Percentiles rank a stretch among this genome's conserved stretches.
Evolutionary conservation across 2,113 vertebrate genomes (phyloP).

Genomic region (Xiphorhynchus elegans): DNA sequence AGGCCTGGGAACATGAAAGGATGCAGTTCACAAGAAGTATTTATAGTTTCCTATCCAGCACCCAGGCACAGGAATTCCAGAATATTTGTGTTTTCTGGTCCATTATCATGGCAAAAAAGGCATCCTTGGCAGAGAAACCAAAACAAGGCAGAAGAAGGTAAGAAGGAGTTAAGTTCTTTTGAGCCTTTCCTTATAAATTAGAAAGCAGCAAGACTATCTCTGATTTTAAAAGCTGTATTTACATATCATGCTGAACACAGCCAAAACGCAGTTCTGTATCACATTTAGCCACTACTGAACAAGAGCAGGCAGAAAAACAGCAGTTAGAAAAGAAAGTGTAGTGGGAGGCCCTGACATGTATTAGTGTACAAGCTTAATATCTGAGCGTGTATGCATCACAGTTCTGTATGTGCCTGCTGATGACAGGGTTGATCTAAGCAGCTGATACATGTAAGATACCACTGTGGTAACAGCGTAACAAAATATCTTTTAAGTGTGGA

Average conservation of each 20-base stretch:
- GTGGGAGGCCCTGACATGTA: background rate
- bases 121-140: background rate
- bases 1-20: background rate
- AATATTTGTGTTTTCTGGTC: background rate
- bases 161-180: background rate
- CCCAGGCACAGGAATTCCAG: background rate
- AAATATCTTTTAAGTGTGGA: background rate
- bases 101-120: rapidly evolving
- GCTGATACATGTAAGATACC: background rate
- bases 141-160: background rate
- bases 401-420: background rate
- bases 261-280: background rate
- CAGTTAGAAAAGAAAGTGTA: background rate
- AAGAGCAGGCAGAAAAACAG: background rate
- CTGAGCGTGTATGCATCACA: background rate
- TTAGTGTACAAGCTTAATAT: background rate
- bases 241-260: background rate
- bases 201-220: background rate
- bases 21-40: background rate
- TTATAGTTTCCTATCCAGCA: background rate
- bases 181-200: background rate
- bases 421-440: background rate
- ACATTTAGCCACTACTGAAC: rapidly evolving
- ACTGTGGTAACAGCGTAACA: background rate
- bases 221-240: background rate